Evolutionary conservation across 2,113 vertebrate genomes (phyloP).

Genomic region (Oreocharis arfaki): DNA sequence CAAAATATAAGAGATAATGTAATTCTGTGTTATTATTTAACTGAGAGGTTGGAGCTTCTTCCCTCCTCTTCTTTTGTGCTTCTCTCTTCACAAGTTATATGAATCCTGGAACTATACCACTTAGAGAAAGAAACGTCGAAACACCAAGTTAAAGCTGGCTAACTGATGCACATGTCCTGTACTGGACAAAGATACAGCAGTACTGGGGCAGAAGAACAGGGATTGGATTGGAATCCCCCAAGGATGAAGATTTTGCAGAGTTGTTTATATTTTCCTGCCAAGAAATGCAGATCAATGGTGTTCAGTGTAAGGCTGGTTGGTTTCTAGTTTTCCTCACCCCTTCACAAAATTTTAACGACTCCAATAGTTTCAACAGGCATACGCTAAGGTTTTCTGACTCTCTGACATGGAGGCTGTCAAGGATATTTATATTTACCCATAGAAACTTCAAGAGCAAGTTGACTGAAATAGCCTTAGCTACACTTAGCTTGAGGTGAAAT

Average conservation of each 20-base stretch:
- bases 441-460: neutral
- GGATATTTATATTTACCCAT: neutral
- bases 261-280: neutral
- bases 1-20: neutral
- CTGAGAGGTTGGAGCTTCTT: neutral
- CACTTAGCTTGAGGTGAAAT: neutral
- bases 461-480: neutral
- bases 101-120: neutral
- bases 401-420: neutral
- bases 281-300: neutral
- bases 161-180: neutral
- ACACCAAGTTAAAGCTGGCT: neutral
- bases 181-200: neutral
- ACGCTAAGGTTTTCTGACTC: neutral
- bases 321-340: neutral
- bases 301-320: no score
- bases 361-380: neutral
- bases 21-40: neutral
- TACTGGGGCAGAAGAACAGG: neutral
- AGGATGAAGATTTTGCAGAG: rapidly evolving
- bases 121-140: neutral
- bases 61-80: neutral
- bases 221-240: neutral
- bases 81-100: neutral
- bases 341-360: neutral